Evolutionary conservation across 2,113 vertebrate genomes (phyloP).

Genomic region (Cygnus atratus): DNA sequence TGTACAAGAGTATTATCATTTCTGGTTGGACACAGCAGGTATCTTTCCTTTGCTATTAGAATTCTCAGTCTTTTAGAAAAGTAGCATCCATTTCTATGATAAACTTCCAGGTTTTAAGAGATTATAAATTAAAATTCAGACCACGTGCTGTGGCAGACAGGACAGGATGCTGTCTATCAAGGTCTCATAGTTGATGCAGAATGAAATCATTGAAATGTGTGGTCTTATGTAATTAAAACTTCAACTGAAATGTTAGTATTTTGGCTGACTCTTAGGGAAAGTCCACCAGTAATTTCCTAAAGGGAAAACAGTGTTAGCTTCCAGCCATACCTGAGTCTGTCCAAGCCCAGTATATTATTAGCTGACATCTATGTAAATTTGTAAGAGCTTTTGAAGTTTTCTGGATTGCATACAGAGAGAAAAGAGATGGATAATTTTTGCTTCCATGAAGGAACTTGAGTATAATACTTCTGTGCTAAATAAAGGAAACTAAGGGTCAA

Average conservation of each 20-base stretch:
- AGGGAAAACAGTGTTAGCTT: neutral
- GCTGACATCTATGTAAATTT: neutral
- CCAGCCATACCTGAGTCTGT: neutral
- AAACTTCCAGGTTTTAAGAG: neutral
- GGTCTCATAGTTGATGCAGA: neutral
- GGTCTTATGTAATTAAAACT: conserved; percentile 10
- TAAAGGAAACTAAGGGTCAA: conserved; percentile 39
- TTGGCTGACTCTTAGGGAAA: neutral
- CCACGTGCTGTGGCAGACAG: neutral
- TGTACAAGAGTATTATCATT: neutral
- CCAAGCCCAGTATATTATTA: neutral
- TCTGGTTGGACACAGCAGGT: neutral
- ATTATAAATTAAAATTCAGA: neutral
- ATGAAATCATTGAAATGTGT: neutral
- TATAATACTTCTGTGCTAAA: conserved; percentile 15
- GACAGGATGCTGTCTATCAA: neutral
- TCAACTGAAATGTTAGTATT: conserved; percentile 6
- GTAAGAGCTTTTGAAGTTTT: conserved; percentile 22
- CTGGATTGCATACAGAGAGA: neutral
- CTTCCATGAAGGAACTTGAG: neutral
- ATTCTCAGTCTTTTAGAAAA: neutral
- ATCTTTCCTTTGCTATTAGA: neutral
- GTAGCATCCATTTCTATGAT: neutral
- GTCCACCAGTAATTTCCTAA: conserved; percentile 18
- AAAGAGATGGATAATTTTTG: conserved; percentile 37